phyloP scores from a whole-genome alignment of 2,888 invertebrate genomes.

The Amphipyra tragopoginis region DNA sequence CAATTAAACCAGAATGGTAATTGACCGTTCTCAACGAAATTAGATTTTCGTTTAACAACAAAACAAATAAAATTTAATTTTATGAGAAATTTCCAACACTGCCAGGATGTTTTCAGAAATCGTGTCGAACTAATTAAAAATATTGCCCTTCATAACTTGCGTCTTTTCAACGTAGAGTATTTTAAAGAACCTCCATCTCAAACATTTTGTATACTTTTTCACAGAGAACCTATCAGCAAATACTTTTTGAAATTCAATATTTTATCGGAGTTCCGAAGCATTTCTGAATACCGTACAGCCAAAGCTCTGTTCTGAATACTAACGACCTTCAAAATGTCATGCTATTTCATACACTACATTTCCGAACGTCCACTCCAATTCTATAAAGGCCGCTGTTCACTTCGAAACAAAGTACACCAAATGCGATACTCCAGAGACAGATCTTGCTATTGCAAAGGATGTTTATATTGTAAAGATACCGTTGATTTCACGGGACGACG shows the following conservation, averaged over 20 bases:
- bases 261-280: too few species aligned
- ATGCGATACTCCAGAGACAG: conserved; percentile 63
- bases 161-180: neutral
- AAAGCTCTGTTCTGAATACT: conserved; percentile 11
- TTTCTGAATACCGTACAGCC: too few species aligned
- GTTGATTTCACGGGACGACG: conserved; percentile 82
- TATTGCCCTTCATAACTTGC: neutral
- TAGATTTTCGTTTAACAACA: conserved; percentile 8
- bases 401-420: conserved; percentile 41
- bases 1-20: conserved; percentile 22
- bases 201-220: too few species aligned
- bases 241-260: too few species aligned
- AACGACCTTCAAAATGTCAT: conserved; percentile 18
- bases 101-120: neutral
- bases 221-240: too few species aligned
- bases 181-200: too few species aligned
- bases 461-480: conserved; percentile 69
- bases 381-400: conserved; percentile 29
- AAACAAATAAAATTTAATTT: conserved; percentile 24
- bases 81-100: neutral
- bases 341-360: conserved; percentile 19
- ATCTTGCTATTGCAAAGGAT: conserved; percentile 74
- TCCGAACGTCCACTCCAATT: conserved; percentile 14
- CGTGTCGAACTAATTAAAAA: neutral
- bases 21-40: conserved; percentile 15